These are phyloP conservation scores for Drosophila anomalata DNA, from an alignment of 2,888 invertebrate species.

Conservation along the genomic window DNA sequence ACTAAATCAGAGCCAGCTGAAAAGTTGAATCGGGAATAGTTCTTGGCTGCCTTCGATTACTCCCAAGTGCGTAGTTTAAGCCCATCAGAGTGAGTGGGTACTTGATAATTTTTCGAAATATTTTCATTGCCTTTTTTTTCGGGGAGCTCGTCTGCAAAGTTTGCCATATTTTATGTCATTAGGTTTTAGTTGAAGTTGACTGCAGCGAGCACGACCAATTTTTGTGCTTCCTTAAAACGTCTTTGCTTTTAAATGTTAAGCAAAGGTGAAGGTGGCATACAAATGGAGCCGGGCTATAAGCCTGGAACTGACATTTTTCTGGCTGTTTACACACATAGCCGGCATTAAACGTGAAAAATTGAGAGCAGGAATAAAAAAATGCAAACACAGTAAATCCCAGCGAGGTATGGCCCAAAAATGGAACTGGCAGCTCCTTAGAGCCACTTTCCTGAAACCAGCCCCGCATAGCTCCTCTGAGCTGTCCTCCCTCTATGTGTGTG, in stretches of 20 bases:
- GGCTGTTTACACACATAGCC: slow-evolving; percentile 39
- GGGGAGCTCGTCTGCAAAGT: slow-evolving; percentile 25
- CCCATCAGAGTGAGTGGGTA: slow-evolving; percentile 70
- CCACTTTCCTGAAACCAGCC: slow-evolving; percentile 24
- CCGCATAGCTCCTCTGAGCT: slow-evolving; percentile 57
- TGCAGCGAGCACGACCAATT: slow-evolving; percentile 30
- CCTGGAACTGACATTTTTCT: slow-evolving; percentile 49
- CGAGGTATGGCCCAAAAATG: slow-evolving; percentile 47
- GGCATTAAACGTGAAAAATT: slow-evolving; percentile 16
- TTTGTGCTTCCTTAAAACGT: slow-evolving; percentile 37
- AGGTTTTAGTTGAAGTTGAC: slow-evolving; percentile 61
- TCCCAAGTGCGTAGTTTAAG: slow-evolving; percentile 75
- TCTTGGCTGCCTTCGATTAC: slow-evolving; percentile 59
- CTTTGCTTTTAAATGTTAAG: slow-evolving; percentile 60
- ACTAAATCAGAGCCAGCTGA: slow-evolving; percentile 73
- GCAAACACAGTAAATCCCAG: slow-evolving; percentile 47
- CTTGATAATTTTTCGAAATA: slow-evolving; percentile 52
- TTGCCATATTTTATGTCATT: slow-evolving; percentile 76
- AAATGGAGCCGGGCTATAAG: slow-evolving; percentile 40
- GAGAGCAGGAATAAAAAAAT: slow-evolving; percentile 23
- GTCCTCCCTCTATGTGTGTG: slow-evolving; percentile 9
- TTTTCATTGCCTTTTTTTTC: slow-evolving; percentile 4
- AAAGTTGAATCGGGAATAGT: slow-evolving; percentile 47
- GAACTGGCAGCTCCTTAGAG: slow-evolving; percentile 54
- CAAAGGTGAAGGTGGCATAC: slow-evolving; percentile 24